These are phyloP conservation scores for Gila robusta DNA, from an alignment of 2,797 vertebrate species.

Conservation along the genomic window DNA sequence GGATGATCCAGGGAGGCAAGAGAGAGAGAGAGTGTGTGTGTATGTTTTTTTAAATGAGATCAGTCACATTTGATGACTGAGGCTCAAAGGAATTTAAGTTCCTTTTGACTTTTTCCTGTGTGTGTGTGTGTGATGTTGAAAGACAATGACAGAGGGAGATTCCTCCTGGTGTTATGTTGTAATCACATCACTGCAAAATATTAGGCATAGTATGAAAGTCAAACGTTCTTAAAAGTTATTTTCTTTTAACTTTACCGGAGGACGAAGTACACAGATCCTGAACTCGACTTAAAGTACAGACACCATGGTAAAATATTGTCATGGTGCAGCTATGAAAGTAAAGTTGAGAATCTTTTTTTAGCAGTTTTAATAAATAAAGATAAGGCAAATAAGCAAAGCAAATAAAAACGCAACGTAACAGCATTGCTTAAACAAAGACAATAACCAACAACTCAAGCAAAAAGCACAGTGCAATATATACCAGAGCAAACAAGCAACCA, in stretches of 20 bases:
- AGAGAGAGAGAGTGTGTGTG: background rate
- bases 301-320: background rate
- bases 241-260: background rate
- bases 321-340: background rate
- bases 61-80: constrained; percentile 49
- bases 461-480: background rate
- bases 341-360: background rate
- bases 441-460: background rate
- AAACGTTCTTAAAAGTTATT: background rate
- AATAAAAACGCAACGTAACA: background rate
- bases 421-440: background rate
- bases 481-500: background rate
- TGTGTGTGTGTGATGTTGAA: constrained; percentile 29
- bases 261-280: background rate
- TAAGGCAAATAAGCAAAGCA: too few species aligned
- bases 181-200: constrained; percentile 20
- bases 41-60: constrained; percentile 61
- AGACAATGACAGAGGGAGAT: constrained; percentile 26
- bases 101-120: constrained; percentile 46
- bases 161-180: background rate
- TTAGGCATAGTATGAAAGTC: background rate
- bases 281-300: background rate
- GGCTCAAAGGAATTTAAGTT: constrained; percentile 30
- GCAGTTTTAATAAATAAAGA: background rate
- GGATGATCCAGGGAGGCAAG: constrained; percentile 43